Percentiles rank a stretch among this genome's conserved stretches.
Evolutionary conservation across 1,140 invertebrate genomes (phyloP).

Genomic region (Aphis craccivora): DNA sequence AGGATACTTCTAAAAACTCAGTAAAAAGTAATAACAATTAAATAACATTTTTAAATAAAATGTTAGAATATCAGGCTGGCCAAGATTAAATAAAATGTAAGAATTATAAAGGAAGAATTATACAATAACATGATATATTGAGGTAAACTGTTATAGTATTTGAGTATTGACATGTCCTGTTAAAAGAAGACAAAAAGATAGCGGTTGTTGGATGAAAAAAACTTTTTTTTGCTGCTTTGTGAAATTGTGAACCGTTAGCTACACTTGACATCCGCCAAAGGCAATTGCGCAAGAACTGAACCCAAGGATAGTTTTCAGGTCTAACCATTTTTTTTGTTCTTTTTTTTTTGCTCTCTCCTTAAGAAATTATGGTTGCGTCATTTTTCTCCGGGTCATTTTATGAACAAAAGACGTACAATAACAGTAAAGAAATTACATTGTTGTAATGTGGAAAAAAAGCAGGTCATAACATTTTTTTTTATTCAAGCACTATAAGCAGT

Average conservation of each 20-base stretch:
- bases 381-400: constrained; percentile 47
- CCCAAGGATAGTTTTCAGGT: constrained; percentile 31
- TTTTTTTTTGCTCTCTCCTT: constrained; percentile 34
- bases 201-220: constrained; percentile 33
- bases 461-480: constrained; percentile 46
- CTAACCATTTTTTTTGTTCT: constrained; percentile 34
- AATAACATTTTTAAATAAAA: neutral
- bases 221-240: constrained; percentile 36
- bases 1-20: neutral
- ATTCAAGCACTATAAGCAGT: neutral
- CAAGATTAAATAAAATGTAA: neutral
- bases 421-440: constrained; percentile 10
- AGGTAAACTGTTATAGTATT: neutral
- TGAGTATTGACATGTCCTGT: constrained; percentile 2
- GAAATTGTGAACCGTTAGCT: constrained; percentile 46
- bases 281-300: constrained; percentile 48
- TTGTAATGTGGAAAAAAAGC: constrained; percentile 23
- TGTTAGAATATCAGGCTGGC: neutral
- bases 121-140: neutral
- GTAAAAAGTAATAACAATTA: neutral
- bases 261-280: constrained; percentile 52
- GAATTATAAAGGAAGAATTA: constrained; percentile 28
- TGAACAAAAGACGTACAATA: neutral
- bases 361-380: constrained; percentile 47
- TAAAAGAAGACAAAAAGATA: constrained; percentile 53